Percentiles rank a stretch among this genome's conserved stretches.
Conservation (phyloP, 2,888 invertebrate genomes). For the Meandrusa payeni region DNA sequence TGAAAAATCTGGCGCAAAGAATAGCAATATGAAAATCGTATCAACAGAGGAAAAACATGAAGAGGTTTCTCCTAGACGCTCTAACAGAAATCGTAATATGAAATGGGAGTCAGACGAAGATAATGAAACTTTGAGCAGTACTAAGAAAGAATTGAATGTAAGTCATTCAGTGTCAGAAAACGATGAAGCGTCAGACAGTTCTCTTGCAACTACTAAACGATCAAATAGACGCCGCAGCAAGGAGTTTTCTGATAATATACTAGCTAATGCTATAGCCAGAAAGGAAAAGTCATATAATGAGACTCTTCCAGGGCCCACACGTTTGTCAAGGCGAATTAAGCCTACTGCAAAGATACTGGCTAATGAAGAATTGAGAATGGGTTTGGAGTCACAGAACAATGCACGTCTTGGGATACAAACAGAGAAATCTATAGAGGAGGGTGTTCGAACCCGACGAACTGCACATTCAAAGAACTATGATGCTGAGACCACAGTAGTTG, state of each 20-base stretch:
- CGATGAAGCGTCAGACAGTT: slow-evolving; percentile 57
- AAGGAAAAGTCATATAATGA: slow-evolving; percentile 86
- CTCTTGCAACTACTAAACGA: slow-evolving; percentile 77
- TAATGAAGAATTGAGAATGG: slow-evolving; percentile 82
- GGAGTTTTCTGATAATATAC: slow-evolving; percentile 81
- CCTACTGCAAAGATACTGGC: slow-evolving; percentile 85
- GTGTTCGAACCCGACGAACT: slow-evolving; percentile 59
- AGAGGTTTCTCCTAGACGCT: slow-evolving; percentile 57
- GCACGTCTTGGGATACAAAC: slow-evolving; percentile 67
- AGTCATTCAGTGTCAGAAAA: slow-evolving; percentile 57
- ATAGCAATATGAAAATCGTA: slow-evolving; percentile 75
- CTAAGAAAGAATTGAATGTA: slow-evolving; percentile 46
- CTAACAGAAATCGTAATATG: slow-evolving; percentile 49
- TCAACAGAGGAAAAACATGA: slow-evolving; percentile 69
- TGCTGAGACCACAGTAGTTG: slow-evolving; percentile 25
- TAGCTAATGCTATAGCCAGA: slow-evolving; percentile 86
- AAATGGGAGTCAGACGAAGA: slow-evolving; percentile 67
- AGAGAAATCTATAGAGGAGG: slow-evolving; percentile 59
- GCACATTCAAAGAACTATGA: slow-evolving; percentile 42
- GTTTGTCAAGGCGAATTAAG: slow-evolving; percentile 80
- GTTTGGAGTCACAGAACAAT: slow-evolving; percentile 80
- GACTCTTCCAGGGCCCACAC: slow-evolving; percentile 46
- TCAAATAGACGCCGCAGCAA: slow-evolving; percentile 83
- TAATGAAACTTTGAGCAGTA: slow-evolving; percentile 43
- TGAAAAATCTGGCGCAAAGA: slow-evolving; percentile 78